These are phyloP conservation scores for Melikaiella ostensackeni DNA, from an alignment of 2,888 invertebrate genomes.

Conservation along the genomic window DNA sequence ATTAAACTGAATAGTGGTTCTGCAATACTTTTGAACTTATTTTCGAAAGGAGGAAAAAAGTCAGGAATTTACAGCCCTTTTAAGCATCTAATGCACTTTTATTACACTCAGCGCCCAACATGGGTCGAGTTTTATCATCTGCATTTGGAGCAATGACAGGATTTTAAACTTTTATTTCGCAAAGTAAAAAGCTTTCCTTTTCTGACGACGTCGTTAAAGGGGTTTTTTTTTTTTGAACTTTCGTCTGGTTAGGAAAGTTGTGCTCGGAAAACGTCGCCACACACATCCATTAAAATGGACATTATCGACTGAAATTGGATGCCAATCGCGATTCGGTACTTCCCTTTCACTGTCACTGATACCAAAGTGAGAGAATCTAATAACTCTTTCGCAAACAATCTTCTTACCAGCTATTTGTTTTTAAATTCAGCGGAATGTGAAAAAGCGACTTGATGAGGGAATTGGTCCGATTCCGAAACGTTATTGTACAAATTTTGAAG, in stretches of 20 bases:
- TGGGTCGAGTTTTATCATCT: constrained; percentile 3
- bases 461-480: no score
- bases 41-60: background rate
- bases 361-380: background rate
- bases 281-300: constrained; percentile 5
- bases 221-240: background rate
- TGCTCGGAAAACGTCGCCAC: constrained; percentile 4
- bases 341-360: background rate
- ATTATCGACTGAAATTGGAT: constrained; percentile 13
- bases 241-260: constrained; percentile 3
- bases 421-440: no score
- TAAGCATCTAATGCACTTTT: constrained; percentile 18
- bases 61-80: background rate
- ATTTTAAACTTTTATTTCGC: constrained; percentile 5
- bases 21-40: background rate
- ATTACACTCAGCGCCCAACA: constrained; percentile 8
- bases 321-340: background rate
- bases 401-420: no score
- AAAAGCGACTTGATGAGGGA: no score
- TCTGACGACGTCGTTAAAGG: constrained; percentile 28
- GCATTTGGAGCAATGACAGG: constrained; percentile 6
- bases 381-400: no score
- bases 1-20: background rate
- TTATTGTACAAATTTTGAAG: no score
- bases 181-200: background rate